Evolutionary conservation across 1,140 invertebrate species (phyloP).

Genomic region (Rhopalosiphum maidis): DNA sequence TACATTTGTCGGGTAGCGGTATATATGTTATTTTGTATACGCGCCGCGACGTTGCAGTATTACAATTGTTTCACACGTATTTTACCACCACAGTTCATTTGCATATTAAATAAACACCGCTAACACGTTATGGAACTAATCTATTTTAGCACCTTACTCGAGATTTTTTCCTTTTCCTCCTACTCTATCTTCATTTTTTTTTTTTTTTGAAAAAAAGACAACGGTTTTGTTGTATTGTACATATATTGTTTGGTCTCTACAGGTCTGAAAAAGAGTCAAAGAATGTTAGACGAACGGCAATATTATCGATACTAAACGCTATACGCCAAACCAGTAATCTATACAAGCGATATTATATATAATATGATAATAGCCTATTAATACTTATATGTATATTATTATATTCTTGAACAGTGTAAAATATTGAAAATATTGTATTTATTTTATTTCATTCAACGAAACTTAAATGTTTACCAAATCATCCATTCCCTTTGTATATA

Average conservation of each 20-base stretch:
- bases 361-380: neutral
- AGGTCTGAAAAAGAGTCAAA: neutral
- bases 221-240: conserved; percentile 31
- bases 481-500: neutral
- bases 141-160: conserved; percentile 6
- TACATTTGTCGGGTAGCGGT: conserved; percentile 40
- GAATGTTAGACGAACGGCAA: neutral
- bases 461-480: neutral
- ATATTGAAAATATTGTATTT: neutral
- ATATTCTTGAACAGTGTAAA: neutral
- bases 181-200: neutral
- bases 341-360: neutral
- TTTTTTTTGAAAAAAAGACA: conserved; percentile 20
- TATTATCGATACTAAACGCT: neutral
- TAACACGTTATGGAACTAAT: conserved; percentile 49
- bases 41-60: neutral
- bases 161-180: neutral
- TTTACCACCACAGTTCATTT: conserved; percentile 13
- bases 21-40: neutral
- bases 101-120: neutral
- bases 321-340: neutral
- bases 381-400: neutral
- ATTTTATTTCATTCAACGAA: neutral
- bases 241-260: neutral
- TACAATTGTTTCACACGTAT: conserved; percentile 42